Evolutionary conservation across 2,888 invertebrate genomes (phyloP).

Genomic region (Alloscopus bannaensis): DNA sequence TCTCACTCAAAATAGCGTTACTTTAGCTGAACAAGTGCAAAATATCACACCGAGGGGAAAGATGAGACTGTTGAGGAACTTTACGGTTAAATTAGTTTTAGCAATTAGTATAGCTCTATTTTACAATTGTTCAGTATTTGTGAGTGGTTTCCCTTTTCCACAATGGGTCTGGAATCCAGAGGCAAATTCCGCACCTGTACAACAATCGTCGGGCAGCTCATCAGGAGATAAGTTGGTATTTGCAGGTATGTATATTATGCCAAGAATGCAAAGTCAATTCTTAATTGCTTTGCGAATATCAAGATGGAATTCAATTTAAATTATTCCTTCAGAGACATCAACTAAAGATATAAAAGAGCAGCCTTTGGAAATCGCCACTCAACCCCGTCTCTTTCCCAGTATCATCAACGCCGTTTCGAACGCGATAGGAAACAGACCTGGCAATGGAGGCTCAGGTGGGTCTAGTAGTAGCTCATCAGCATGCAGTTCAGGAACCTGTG

Average conservation of each 20-base stretch:
- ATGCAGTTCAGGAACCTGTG: constrained; percentile 34
- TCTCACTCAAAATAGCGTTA: not conserved
- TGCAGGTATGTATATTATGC: constrained; percentile 11
- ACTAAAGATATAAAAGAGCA: constrained; percentile 19
- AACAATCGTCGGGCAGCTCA: no score
- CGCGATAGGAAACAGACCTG: constrained; percentile 23
- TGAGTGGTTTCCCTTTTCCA: constrained; percentile 57
- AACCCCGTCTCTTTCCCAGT: constrained; percentile 67
- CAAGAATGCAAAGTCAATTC: no score
- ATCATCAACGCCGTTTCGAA: constrained; percentile 59
- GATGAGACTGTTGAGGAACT: constrained; percentile 25
- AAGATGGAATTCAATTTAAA: no score
- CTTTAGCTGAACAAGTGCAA: not conserved
- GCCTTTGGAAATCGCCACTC: constrained; percentile 40
- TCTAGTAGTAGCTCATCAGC: constrained; percentile 39
- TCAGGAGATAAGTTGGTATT: constrained; percentile 25
- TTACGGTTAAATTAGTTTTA: not conserved
- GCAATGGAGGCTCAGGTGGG: constrained; percentile 26
- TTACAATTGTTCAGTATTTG: constrained; percentile 37
- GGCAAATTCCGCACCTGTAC: constrained; percentile 23
- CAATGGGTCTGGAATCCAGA: constrained; percentile 72
- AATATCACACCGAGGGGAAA: constrained; percentile 28
- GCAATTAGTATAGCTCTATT: constrained; percentile 25
- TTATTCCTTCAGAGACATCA: no score
- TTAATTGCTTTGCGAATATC: no score